phyloP scores from a whole-genome alignment of 2,797 vertebrate genomes.

The Pterois miles region DNA sequence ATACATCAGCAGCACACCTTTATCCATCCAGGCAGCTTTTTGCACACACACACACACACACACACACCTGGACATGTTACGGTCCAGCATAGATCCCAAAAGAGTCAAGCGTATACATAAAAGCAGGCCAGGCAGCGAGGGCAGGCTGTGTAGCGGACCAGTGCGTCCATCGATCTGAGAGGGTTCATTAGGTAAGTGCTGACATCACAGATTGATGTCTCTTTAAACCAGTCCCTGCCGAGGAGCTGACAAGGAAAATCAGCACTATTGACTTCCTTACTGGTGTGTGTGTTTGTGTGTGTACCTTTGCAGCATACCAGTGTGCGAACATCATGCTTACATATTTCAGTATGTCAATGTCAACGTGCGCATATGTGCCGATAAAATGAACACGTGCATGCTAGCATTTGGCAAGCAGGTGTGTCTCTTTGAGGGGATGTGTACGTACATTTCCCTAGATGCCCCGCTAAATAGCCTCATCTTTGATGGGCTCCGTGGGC shows the following conservation, averaged over 20 bases:
- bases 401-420: slow-evolving; percentile 32
- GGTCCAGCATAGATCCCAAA: slow-evolving; percentile 51
- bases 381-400: slow-evolving; percentile 46
- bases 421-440: slow-evolving; percentile 25
- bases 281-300: slow-evolving; percentile 72
- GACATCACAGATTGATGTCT: slow-evolving; percentile 99
- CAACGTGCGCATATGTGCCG: slow-evolving; percentile 39
- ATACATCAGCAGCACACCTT: slow-evolving; percentile 21
- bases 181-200: slow-evolving; percentile 99
- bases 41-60: slow-evolving; percentile 24
- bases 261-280: slow-evolving; percentile 92
- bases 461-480: slow-evolving; percentile 57
- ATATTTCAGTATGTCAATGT: slow-evolving; percentile 48
- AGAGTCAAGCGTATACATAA: slow-evolving; percentile 69
- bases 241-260: slow-evolving; percentile 92
- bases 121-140: slow-evolving; percentile 61
- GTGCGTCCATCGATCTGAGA: slow-evolving; percentile 92
- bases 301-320: slow-evolving; percentile 40
- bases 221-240: slow-evolving; percentile 95
- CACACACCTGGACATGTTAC: slow-evolving; percentile 48
- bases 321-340: slow-evolving; percentile 45
- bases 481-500: slow-evolving; percentile 87
- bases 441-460: slow-evolving; percentile 30
- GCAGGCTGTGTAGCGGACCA: slow-evolving; percentile 81
- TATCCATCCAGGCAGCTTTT: background rate